These are phyloP conservation scores for Taxidea taxus DNA, from an alignment of 2,113 vertebrate genomes.

Conservation along the genomic window DNA sequence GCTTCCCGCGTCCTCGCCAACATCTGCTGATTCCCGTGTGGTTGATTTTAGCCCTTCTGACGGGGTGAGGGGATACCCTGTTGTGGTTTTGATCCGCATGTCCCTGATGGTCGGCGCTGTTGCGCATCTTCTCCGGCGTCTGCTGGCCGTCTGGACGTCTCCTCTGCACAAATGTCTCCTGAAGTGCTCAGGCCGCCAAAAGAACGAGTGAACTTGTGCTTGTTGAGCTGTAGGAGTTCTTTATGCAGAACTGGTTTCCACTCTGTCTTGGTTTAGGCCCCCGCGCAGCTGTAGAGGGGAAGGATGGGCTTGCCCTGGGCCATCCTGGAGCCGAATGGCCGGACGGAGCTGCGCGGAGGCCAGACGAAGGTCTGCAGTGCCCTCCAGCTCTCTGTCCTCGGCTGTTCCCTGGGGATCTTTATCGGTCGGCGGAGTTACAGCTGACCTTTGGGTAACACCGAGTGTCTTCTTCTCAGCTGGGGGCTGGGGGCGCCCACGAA, in stretches of 20 bases:
- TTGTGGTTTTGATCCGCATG: background rate
- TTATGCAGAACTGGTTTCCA: background rate
- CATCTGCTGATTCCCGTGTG: too few species aligned
- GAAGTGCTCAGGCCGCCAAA: background rate
- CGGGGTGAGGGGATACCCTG: too few species aligned
- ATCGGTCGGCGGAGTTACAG: background rate
- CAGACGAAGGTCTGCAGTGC: background rate
- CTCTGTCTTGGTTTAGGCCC: background rate
- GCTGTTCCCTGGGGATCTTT: background rate
- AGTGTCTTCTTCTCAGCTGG: background rate
- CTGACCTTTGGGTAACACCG: background rate
- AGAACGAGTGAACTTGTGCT: background rate
- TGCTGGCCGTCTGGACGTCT: background rate
- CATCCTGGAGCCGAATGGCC: background rate
- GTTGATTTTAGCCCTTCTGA: background rate
- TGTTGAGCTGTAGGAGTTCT: background rate
- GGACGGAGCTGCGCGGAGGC: background rate
- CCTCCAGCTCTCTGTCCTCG: background rate
- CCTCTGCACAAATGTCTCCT: background rate
- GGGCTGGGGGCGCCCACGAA: background rate
- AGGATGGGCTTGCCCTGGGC: background rate
- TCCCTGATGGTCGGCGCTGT: background rate
- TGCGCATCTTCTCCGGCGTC: background rate
- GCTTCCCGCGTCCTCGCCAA: background rate
- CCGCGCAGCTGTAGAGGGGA: background rate